Evolutionary conservation across 2,888 invertebrate genomes (phyloP), one percentile per base, ranked within the genome.

Genomic region (Apamea epomidion): DNA sequence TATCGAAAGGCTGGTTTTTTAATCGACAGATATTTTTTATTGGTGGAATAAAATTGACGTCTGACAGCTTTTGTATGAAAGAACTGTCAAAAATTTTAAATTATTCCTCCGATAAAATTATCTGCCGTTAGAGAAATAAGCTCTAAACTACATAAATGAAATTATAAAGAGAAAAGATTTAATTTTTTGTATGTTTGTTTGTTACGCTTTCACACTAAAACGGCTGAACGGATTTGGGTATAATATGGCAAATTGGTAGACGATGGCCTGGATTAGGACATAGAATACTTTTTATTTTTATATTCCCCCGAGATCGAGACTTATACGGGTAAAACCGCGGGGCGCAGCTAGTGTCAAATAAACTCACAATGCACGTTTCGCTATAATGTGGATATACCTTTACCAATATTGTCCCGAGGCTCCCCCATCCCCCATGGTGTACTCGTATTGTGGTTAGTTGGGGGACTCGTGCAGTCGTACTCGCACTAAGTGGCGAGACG

Each of bases 401-500:
- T 54, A 68, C 16, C 16, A 69, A 58, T 4, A n/a, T 73, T 48
- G 48, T 18, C 16, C n/a, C 29, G 16, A 5, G 1, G 2, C 29
- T 60, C 37, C 51, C 64, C 74, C 48, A 37, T 54, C 54, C 62
- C 76, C 32, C 37, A 1, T 0, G 54, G 21, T 42, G 74, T n/a
- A n/a, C n/a, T n/a, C n/a, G n/a, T 65, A 77, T 82, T 82, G 74
- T 82, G 29, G 62, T 70, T 18, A 51, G 29, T 58, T 81, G n/a
- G 68, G 78, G 65, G 72, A 79, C 60, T 62, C 18, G 42, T 45
- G 45, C 32, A 70, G 8, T 51, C 42, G 69, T 70, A 16, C 37
- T 67, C 25, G 42, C 10, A 68, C 16, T 82, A 83, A 86, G 80
- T 86, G 80, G 80, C 60, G 83, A 75, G 72, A 80, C 86, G 70